These are phyloP conservation scores for Alectura lathami DNA, from an alignment of 2,113 vertebrate species.

Conservation along the genomic window DNA sequence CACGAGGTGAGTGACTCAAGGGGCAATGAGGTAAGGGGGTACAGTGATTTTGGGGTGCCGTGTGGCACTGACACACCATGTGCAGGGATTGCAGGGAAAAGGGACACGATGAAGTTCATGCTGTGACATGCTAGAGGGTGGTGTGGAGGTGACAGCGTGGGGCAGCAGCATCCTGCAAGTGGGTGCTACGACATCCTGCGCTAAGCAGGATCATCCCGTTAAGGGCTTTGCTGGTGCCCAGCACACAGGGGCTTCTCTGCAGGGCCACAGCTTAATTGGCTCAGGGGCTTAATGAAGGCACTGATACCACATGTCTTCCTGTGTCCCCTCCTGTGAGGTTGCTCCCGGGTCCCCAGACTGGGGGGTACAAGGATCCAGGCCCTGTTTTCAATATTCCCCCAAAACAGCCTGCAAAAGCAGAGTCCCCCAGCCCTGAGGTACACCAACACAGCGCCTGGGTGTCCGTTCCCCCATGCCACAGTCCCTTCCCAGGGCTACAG, in stretches of 20 bases:
- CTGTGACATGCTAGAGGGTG: background rate
- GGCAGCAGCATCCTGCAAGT: background rate
- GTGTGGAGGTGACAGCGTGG: accelerated
- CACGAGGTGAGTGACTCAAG: no score
- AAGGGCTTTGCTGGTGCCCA: background rate
- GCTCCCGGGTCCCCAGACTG: background rate
- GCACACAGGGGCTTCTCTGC: background rate
- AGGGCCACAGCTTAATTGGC: background rate
- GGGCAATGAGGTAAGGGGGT: no score
- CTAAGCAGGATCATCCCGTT: constrained; percentile 20
- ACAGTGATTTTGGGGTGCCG: no score
- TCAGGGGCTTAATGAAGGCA: background rate
- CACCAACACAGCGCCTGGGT: background rate
- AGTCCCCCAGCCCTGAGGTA: background rate
- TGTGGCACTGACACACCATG: no score
- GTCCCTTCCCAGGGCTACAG: background rate
- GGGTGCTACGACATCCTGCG: no score
- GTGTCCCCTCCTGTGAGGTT: background rate
- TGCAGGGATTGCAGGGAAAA: background rate
- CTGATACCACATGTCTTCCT: background rate
- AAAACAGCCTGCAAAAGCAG: background rate
- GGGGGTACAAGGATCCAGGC: background rate
- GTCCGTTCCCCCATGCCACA: background rate
- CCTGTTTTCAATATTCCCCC: background rate
- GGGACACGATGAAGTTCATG: accelerated